A percentile compares a stretch with the other conserved stretches of the same genome.
Conservation (phyloP, 2,888 invertebrate genomes). For the Noctua janthina region DNA sequence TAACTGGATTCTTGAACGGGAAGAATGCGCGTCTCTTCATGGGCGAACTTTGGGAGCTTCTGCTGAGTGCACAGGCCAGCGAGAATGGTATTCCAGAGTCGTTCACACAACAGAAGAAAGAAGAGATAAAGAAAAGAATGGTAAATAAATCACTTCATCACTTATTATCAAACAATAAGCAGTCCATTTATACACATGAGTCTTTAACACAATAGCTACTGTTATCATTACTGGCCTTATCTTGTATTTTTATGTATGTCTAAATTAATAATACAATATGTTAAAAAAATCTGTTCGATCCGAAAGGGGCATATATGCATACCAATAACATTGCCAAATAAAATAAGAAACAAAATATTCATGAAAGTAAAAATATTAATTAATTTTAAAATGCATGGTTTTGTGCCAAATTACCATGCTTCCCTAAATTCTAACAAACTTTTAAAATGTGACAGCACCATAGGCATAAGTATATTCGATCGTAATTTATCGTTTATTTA, state of each 20-base stretch:
- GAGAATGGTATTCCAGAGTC: constrained; percentile 98
- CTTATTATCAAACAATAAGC: constrained; percentile 2
- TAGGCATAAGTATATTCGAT: too few species aligned
- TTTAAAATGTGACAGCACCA: too few species aligned
- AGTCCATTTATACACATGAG: background rate
- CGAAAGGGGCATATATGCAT: too few species aligned
- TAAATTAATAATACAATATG: background rate
- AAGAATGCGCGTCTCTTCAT: constrained; percentile 99
- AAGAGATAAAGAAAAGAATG: constrained; percentile 97
- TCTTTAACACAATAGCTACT: background rate
- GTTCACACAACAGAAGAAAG: constrained; percentile 98
- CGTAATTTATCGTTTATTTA: too few species aligned
- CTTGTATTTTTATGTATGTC: background rate
- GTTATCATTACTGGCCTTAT: background rate
- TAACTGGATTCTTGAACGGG: constrained; percentile 99
- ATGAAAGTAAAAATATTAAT: too few species aligned
- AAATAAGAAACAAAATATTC: too few species aligned
- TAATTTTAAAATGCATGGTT: too few species aligned
- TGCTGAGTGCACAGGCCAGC: constrained; percentile 98
- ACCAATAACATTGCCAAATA: too few species aligned
- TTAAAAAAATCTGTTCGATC: too few species aligned
- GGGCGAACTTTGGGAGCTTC: constrained; percentile 98
- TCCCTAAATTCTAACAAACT: too few species aligned
- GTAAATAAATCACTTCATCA: constrained; percentile 83
- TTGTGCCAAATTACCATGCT: too few species aligned